These are phyloP conservation scores for Gila robusta DNA, from an alignment of 2,797 vertebrate genomes.

Conservation along the genomic window DNA sequence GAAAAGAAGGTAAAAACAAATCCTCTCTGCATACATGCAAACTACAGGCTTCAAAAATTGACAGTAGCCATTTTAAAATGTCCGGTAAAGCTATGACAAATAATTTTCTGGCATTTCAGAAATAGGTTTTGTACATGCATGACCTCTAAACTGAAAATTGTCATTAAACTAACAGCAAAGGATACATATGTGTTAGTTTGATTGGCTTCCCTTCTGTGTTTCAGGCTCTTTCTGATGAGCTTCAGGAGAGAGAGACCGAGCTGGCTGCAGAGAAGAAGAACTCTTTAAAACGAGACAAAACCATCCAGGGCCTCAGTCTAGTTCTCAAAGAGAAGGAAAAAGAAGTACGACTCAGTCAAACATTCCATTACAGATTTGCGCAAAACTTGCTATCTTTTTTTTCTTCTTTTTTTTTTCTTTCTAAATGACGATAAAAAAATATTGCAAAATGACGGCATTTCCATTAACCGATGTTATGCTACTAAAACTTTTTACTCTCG, in stretches of 20 bases:
- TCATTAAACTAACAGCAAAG: not conserved
- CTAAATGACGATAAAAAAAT: too few species aligned
- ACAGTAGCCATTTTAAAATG: not conserved
- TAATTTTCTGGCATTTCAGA: not conserved
- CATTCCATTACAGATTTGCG: not conserved
- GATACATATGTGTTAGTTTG: not conserved
- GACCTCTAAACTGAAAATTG: not conserved
- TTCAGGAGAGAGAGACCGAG: conserved; percentile 87
- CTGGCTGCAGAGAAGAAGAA: conserved; percentile 90
- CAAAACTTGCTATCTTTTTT: too few species aligned
- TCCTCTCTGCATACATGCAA: not conserved
- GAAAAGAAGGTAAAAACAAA: conserved; percentile 77
- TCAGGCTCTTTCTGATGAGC: conserved; percentile 84
- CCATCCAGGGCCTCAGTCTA: conserved; percentile 93
- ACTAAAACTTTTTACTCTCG: too few species aligned
- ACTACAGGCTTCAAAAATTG: not conserved
- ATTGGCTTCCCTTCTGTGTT: not conserved
- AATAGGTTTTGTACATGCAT: not conserved
- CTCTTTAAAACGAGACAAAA: conserved; percentile 94
- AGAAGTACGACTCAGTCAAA: conserved; percentile 79
- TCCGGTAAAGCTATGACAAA: not conserved
- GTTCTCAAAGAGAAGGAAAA: conserved; percentile 92
- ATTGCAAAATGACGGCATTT: too few species aligned
- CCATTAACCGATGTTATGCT: too few species aligned
- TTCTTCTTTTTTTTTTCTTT: too few species aligned